Evolutionary conservation across 2,888 invertebrate genomes (phyloP).

Genomic region (Embidobia sp.): DNA sequence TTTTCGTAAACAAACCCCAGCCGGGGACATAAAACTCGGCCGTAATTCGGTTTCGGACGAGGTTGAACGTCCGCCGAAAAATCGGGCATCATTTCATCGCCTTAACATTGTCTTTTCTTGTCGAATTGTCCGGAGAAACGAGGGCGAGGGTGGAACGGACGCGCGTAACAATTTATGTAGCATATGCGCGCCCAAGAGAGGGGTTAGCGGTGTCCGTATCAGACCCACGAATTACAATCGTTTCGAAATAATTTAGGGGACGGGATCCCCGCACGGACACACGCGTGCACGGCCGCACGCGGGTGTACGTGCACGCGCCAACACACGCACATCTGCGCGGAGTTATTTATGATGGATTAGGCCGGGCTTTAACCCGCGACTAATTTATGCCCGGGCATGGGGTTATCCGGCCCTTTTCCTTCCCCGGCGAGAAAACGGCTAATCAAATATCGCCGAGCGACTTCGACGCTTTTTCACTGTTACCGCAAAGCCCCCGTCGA

Average conservation of each 20-base stretch:
- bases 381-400: slow-evolving; percentile 78
- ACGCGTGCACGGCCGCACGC: slow-evolving; percentile 74
- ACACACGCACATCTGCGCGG: slow-evolving; percentile 77
- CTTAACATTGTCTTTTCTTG: slow-evolving; percentile 55
- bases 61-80: slow-evolving; percentile 25
- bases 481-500: too few relatives aligned
- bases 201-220: slow-evolving; percentile 61
- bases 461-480: too few relatives aligned
- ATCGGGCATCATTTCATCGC: slow-evolving; percentile 39
- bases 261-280: slow-evolving; percentile 71
- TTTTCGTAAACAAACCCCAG: too few relatives aligned
- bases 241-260: slow-evolving; percentile 80
- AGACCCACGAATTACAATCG: slow-evolving; percentile 66
- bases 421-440: too few relatives aligned
- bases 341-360: slow-evolving; percentile 82
- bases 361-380: slow-evolving; percentile 78
- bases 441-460: too few relatives aligned
- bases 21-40: too few relatives aligned
- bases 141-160: slow-evolving; percentile 56
- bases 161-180: slow-evolving; percentile 63
- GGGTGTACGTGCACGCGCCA: slow-evolving; percentile 69
- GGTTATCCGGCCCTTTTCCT: too few relatives aligned
- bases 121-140: slow-evolving; percentile 44
- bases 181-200: slow-evolving; percentile 64
- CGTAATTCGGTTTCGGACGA: too few relatives aligned